Evolutionary conservation across 1,140 invertebrate species (phyloP), one percentile per base, ranked within the genome.

Genomic region (Maconellicoccus hirsutus): DNA sequence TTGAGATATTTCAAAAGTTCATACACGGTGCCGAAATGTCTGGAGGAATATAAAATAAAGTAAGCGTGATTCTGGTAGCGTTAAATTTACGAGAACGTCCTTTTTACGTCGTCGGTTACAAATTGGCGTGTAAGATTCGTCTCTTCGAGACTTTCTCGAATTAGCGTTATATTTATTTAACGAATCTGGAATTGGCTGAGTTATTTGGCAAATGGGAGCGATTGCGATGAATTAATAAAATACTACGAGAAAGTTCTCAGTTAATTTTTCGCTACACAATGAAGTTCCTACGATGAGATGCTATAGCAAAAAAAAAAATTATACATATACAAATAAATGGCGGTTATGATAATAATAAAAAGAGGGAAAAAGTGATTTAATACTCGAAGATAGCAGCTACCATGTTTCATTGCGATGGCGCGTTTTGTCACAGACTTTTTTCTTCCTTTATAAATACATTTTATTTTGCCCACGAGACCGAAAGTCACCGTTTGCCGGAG

Each of bases 321-420:
- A 52, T 19, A 52, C 42, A 52, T 19, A 52, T 16, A 52, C 42
- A 52, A 52, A 52, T 52, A 52, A 52, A 52, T 52, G 42, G 42
- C n/a, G 12, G 61, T 66, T 66, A 66, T 66, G 61, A 66, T 66
- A 25, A 66, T 66, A 66, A 66, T 66, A 66, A 25, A 22, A 23
- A 66, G 61, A 26, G 61, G 61, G 25, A 23, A 66, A 16, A 66
- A 26, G 25, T 66, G 61, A 66, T 66, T 66, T 66, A 66, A 66
- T 66, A 66, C 61, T 66, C 21, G 61, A 66, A 66, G 61, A 66
- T 66, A 66, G 61, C 61, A 66, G 61, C 61, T 66, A 66, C 61
- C 25, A 66, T 66, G 61, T 26, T 66, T 66, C 61, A 66, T 66
- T 66, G 19, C 61, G 6, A 19, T 66, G 61, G 10, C 21, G 61